Base-by-base conservation (phyloP, 2,797 vertebrate species). In the Poeciliopsis turneri region DNA sequence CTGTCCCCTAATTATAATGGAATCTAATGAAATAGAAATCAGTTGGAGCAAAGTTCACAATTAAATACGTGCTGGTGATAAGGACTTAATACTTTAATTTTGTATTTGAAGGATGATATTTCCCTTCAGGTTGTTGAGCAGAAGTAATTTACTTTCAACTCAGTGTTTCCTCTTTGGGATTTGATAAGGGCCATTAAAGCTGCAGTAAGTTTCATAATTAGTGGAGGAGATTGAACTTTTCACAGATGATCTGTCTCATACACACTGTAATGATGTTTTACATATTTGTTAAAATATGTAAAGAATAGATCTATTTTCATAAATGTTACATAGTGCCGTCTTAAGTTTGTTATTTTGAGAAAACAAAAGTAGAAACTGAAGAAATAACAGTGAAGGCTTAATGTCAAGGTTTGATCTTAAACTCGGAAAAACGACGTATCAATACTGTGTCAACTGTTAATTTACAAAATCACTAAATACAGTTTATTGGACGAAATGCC, bases 11-110 rank as follows among this genome's bases (percentile, higher is more conserved):
- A 68, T 23, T 39, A 18, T 64, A 68, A 39, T 68, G 36, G 4
- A 68, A 41, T 68, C 18, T 39, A 25, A 70, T 73, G 33, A 18
- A 81, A 51, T 25, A n/a, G 59, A 61, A 36, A 77, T 78, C 59
- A 47, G 41, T 23, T 39, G 39, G 71, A 10, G 28, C 46, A 41
- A 68, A 78, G 77, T 7, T 74, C 79, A 78, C 28, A 64, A 70
- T 66, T 57, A 72, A 0, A n/a, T 18, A 47, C 64, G 2, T 33
- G 36, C 30, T 64, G 64, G 64, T 41, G 36, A 68, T 41, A 12
- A 68, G 64, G 20, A 23, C 23, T 68, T 20, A 41, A 68, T 68
- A 39, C 8, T 9, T 51, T 51, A 51, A 23, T 51, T 23, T 9
- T 66, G 33, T 66, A 39, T 61, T 61, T 59, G n/a, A 28, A 59